Conservation (phyloP, 2,113 vertebrate genomes). For the Sapayoa aenigma region DNA sequence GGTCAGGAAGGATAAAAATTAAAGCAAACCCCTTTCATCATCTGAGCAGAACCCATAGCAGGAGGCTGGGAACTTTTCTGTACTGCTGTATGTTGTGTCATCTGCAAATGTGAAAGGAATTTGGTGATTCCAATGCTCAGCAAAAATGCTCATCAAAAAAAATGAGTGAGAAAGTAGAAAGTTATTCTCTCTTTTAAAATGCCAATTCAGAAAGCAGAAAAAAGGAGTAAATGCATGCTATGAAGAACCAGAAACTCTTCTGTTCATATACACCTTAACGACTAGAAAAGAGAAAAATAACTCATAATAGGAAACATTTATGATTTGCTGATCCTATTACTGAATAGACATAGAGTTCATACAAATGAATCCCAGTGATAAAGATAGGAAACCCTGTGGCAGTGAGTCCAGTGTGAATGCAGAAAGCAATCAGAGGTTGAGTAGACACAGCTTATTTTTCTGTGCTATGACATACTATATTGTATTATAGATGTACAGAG, state of each 20-base stretch:
- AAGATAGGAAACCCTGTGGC: background rate
- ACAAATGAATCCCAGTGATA: background rate
- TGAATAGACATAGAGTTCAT: background rate
- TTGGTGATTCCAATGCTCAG: background rate
- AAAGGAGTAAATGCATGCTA: background rate
- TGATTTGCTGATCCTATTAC: background rate
- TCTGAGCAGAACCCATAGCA: background rate
- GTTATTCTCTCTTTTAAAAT: background rate
- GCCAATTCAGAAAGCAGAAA: background rate
- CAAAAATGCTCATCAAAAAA: no score
- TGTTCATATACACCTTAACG: background rate
- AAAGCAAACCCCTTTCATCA: background rate
- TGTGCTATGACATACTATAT: background rate
- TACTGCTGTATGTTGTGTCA: background rate
- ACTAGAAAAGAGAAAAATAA: background rate
- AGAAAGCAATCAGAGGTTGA: background rate
- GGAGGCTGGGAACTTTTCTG: background rate
- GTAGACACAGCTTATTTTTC: background rate
- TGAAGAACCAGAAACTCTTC: background rate
- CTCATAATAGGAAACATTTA: background rate
- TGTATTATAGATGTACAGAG: background rate
- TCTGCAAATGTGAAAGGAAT: background rate
- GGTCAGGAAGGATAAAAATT: background rate
- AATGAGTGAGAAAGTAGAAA: background rate
- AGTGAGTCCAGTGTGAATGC: background rate